These are phyloP conservation scores for Anoplolepis gracilipes DNA, from an alignment of 1,140 invertebrate genomes.

Conservation along the genomic window DNA sequence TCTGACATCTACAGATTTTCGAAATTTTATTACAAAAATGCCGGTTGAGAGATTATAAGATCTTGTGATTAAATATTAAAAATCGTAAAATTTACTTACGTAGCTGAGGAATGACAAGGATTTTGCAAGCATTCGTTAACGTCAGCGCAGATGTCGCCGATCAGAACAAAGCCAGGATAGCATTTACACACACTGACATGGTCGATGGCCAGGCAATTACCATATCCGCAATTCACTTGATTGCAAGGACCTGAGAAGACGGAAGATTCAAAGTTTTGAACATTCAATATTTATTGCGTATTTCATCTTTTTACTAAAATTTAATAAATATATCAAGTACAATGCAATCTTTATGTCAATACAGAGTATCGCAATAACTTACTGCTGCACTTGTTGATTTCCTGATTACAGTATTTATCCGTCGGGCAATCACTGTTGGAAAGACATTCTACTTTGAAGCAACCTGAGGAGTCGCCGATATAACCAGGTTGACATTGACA, in stretches of 20 bases:
- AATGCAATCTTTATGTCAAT: background rate
- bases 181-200: conserved; percentile 92
- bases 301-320: background rate
- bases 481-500: conserved; percentile 92
- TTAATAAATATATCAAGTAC: background rate
- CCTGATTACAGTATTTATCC: conserved; percentile 91
- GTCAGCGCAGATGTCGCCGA: conserved; percentile 91
- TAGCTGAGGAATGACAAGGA: conserved; percentile 92
- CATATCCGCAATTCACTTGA: conserved; percentile 90
- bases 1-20: conserved; percentile 88
- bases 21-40: conserved; percentile 1
- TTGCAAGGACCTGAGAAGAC: conserved; percentile 91
- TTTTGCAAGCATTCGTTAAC: conserved; percentile 92
- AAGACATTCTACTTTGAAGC: conserved; percentile 94
- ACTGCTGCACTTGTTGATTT: conserved; percentile 92
- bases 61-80: background rate
- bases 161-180: conserved; percentile 90
- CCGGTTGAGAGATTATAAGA: background rate
- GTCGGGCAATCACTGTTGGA: conserved; percentile 90
- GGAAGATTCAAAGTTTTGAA: background rate
- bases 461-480: conserved; percentile 93
- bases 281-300: background rate
- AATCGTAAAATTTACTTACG: conserved; percentile 81
- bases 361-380: conserved; percentile 63
- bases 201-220: conserved; percentile 89